Percentiles rank a stretch among this genome's conserved stretches.
Conservation (phyloP, 2,797 vertebrate genomes). For the Argentina silus region DNA sequence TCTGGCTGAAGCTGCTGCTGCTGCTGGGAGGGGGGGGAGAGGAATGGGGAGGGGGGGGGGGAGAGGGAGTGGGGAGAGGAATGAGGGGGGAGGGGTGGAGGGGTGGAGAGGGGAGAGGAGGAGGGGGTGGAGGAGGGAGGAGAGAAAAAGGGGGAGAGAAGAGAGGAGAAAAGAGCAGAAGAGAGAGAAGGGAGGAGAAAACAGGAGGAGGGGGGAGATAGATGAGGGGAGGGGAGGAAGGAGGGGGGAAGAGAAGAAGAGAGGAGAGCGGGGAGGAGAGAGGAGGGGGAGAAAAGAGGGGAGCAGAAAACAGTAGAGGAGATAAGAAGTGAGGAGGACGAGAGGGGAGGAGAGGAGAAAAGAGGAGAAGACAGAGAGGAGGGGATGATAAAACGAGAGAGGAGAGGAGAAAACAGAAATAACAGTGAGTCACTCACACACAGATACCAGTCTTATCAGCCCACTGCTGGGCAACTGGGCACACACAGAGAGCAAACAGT, state of each 20-base stretch:
- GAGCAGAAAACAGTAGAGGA: not conserved
- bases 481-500: not conserved
- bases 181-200: not conserved
- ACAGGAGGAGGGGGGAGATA: not conserved
- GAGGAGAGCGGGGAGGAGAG: not conserved
- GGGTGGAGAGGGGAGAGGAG: not conserved
- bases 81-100: not conserved
- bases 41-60: not conserved
- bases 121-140: not conserved
- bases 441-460: not conserved
- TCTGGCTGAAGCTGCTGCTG: conserved; percentile 70
- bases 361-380: not conserved
- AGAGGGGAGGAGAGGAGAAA: not conserved
- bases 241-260: not conserved
- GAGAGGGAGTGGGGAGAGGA: not conserved
- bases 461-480: not conserved
- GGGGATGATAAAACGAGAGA: not conserved
- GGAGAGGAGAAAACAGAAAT: not conserved
- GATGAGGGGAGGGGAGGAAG: too few species aligned
- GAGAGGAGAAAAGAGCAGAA: too few species aligned
- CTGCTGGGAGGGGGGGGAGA: not conserved
- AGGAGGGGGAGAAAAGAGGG: not conserved
- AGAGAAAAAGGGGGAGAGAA: not conserved
- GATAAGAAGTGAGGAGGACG: not conserved
- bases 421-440: conserved; percentile 4